Evolutionary conservation across 1,140 invertebrate species (phyloP), one percentile per base, ranked within the genome.

Genomic region (Drosophila ercepeae): DNA sequence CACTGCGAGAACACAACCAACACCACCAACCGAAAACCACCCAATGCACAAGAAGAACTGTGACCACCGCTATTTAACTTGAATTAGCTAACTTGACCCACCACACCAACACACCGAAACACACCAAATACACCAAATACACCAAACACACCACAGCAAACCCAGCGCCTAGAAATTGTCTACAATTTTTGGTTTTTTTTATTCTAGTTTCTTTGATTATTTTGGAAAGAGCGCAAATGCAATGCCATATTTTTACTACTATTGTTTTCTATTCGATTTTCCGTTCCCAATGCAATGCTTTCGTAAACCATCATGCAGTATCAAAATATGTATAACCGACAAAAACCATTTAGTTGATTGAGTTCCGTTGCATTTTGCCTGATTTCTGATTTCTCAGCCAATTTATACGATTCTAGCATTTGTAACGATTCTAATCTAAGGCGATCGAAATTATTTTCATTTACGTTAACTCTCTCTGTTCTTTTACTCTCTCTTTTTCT

Each of bases 331-430:
- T 58, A 51, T 63, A 59, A 55, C 52, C 25, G 45, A 61, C 2
- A 21, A 59, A 42, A 67, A 53, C 29, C 42, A 78, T 86, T 78
- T 72, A 57, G 45, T 86, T 72, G 21, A 51, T 75, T 72, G 32
- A 42, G 48, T 78, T 83, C 27, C 44, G 55, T 71, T 86, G 81
- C 81, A 86, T 86, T 86, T 76, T 84, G 81, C 76, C 78, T 83
- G 75, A 64, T 84, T 83, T 75, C 78, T 83, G 75, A 64, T 84
- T 83, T 75, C 25, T 55, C 50, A 60, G 42, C 57, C 45, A 65
- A 23, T 39, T 61, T 67, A 50, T 51, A 52, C 55, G 32, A 52
- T 51, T 39, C 74, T 86, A 57, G 72, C 63, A 68, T 64, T 65
- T 63, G 27, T 45, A 72, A 55, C 27, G 55, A 65, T 46, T 41